Base-by-base conservation (phyloP, 1,140 invertebrate species). In the Whitmania pigra region DNA sequence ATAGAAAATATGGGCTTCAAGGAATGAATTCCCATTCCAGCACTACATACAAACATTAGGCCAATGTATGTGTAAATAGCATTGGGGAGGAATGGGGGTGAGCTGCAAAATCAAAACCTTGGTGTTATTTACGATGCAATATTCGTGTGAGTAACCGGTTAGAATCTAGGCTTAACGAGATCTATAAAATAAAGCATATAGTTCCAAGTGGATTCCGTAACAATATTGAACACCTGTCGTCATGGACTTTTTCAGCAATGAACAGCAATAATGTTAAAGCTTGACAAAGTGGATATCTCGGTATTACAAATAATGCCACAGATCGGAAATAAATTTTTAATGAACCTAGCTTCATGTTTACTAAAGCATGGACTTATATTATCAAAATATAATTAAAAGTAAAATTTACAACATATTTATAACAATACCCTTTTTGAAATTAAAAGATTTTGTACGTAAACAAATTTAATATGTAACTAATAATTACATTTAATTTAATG, bases 281-380 rank as follows among this genome's bases (percentile, higher is more conserved):
- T 31, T 63, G 57, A 13, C 22, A 22, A 63, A 63, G 29, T 6
- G 57, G 57, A 63, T 63, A 63, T 31, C 57, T 63, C 57, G 57
- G 57, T 25, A 63, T 63, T 31, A 63, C 0, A 63, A 63, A 63
- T 63, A 63, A 63, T 15, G 29, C 29, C 15, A 63, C 15, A 1
- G 57, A 63, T 63, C 57, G 43, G 13, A 49, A 49, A 49, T 15
- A 49, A 15, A 49, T 49, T 49, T 49, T 49, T 49, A 17, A 0
- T 49, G 43, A 49, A 15, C 43, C 43, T 13, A 49, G 43, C 43
- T 49, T 49, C 43, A 49, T 49, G 43, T 49, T 49, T 17, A 49
- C 15, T 13, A 49, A 13, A 17, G 43, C 43, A 49, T 43, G 40
- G 13, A 49, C 5, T 49, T 5, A 7, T 13, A 36, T 36, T 49